phyloP scores from a whole-genome alignment of 2,113 vertebrate genomes.

The Zapornia atra region DNA sequence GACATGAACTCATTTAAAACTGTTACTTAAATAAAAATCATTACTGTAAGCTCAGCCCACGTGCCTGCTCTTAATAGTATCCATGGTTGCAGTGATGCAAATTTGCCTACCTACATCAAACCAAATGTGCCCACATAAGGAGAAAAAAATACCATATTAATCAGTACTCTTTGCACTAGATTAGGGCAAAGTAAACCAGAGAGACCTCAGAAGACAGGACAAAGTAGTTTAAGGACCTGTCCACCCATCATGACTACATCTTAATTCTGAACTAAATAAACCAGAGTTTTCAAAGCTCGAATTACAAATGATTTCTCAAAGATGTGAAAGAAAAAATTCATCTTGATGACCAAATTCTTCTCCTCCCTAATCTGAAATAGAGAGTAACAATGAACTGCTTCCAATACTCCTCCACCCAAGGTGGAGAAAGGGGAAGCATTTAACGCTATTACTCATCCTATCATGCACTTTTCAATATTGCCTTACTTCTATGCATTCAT shows the following conservation, averaged over 20 bases:
- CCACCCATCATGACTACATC: not conserved
- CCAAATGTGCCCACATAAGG: conserved; percentile 69
- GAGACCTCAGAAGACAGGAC: not conserved
- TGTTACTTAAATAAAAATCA: conserved; percentile 67
- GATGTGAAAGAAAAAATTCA: not conserved
- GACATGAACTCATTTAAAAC: conserved; percentile 49
- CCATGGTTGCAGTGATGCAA: conserved; percentile 82
- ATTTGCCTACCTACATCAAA: conserved; percentile 76
- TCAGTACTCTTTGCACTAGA: conserved; percentile 51
- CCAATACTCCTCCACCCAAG: not conserved
- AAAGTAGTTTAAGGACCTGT: not conserved
- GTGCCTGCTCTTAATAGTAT: conserved; percentile 76
- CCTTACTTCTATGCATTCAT: not conserved
- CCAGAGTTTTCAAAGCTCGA: not conserved
- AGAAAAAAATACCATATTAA: conserved; percentile 53
- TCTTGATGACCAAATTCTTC: not conserved
- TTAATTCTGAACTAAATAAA: not conserved
- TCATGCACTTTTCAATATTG: not conserved
- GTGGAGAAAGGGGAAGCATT: not conserved
- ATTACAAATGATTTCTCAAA: not conserved
- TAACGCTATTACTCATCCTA: not conserved
- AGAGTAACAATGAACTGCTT: not conserved
- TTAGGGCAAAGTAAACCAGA: conserved; percentile 8
- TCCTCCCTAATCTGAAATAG: not conserved
- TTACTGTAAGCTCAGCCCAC: conserved; percentile 68